Evolutionary conservation across 2,113 vertebrate genomes (phyloP).

Genomic region (Rhegmatorhina hoffmannsi): DNA sequence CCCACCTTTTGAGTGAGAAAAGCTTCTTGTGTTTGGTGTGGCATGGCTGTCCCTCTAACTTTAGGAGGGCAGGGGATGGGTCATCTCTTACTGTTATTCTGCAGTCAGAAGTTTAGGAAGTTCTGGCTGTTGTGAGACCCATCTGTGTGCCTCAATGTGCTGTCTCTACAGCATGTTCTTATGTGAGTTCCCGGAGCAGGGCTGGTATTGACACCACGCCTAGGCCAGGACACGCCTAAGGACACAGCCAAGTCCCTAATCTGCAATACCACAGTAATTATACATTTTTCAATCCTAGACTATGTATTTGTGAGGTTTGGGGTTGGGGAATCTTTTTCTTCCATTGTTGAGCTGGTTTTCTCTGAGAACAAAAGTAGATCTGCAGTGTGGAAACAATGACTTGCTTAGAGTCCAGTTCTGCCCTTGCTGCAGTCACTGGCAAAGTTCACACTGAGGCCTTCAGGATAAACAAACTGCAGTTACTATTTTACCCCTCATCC

Average conservation of each 20-base stretch:
- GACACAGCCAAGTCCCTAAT: not conserved
- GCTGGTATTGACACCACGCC: not conserved
- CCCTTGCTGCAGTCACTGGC: not conserved
- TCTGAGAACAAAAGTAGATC: not conserved
- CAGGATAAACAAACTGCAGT: not conserved
- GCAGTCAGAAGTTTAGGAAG: not conserved
- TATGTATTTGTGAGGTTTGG: not conserved
- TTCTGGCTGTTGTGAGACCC: not conserved
- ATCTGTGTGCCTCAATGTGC: not conserved
- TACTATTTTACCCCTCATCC: not conserved
- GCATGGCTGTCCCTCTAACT: not conserved
- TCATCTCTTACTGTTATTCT: not conserved
- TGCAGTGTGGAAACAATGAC: not conserved
- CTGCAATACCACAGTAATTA: conserved; percentile 21
- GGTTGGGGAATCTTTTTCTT: not conserved
- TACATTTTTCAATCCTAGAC: not conserved
- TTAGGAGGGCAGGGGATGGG: not conserved
- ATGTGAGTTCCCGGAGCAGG: not conserved
- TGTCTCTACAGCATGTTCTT: not conserved
- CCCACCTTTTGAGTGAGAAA: conserved; percentile 5
- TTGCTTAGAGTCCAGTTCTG: not conserved
- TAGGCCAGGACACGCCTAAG: not conserved
- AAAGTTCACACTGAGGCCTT: not conserved
- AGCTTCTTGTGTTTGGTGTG: not conserved
- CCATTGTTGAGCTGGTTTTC: not conserved